These are phyloP conservation scores for Leiothrix lutea DNA, from an alignment of 2,113 vertebrate species.

Conservation along the genomic window DNA sequence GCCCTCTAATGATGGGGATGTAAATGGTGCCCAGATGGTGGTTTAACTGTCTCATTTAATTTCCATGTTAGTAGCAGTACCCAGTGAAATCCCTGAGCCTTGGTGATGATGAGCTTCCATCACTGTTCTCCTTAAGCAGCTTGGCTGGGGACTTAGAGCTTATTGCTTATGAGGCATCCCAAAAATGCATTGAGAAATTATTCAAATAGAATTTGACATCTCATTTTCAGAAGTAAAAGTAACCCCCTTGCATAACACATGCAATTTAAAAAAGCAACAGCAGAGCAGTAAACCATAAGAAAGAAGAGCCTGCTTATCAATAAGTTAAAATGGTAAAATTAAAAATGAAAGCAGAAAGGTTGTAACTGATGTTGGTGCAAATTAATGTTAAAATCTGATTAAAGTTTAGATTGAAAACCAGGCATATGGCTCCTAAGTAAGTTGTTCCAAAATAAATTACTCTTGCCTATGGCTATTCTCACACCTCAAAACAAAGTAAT, in stretches of 20 bases:
- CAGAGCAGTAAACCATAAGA: constrained; percentile 15
- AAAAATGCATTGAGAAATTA: constrained; percentile 1
- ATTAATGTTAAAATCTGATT: constrained; percentile 72
- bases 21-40: constrained; percentile 39
- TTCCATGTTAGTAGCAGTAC: constrained; percentile 30
- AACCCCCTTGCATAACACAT: not conserved
- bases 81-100: constrained; percentile 37
- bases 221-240: constrained; percentile 28
- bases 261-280: constrained; percentile 19
- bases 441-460: constrained; percentile 74
- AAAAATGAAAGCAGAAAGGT: constrained; percentile 34
- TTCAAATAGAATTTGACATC: constrained; percentile 10
- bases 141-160: constrained; percentile 39
- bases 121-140: constrained; percentile 23
- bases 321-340: constrained; percentile 36
- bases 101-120: constrained; percentile 47
- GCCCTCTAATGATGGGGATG: constrained; percentile 11
- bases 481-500: constrained; percentile 80
- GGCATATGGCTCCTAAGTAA: constrained; percentile 71
- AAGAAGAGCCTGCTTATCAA: constrained; percentile 6
- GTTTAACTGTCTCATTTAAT: constrained; percentile 48
- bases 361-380: constrained; percentile 40
- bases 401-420: constrained; percentile 72
- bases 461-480: constrained; percentile 73
- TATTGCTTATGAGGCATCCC: constrained; percentile 7